phyloP scores from a whole-genome alignment of 2,113 vertebrate species.

The Phylloscopus trochilus region DNA sequence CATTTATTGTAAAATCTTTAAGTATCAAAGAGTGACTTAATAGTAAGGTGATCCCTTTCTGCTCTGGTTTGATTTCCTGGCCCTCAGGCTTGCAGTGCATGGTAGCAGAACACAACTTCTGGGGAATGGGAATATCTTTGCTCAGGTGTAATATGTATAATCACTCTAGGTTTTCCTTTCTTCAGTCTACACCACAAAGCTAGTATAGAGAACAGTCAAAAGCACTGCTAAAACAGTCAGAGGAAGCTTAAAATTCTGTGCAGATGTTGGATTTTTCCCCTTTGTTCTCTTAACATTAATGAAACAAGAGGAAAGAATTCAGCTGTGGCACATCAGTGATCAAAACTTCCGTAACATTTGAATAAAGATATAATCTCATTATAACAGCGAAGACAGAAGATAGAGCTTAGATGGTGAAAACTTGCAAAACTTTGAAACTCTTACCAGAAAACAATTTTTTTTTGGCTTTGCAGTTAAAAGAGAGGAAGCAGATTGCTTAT shows the following conservation, averaged over 20 bases:
- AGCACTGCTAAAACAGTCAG: not conserved
- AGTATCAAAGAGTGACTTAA: conserved; percentile 5
- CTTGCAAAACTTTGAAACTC: conserved; percentile 13
- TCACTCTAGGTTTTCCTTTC: conserved; percentile 8
- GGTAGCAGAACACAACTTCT: not conserved
- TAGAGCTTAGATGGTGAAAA: not conserved
- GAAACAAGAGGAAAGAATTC: not conserved
- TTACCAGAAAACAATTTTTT: not conserved
- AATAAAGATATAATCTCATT: conserved; percentile 27
- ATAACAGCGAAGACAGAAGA: not conserved
- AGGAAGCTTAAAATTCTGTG: not conserved
- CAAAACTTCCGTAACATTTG: conserved; percentile 1
- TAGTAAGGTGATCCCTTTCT: conserved; percentile 19
- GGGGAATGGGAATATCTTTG: not conserved
- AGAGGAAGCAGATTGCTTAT: conserved; percentile 4
- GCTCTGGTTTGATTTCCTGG: conserved; percentile 11
- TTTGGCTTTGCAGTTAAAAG: not conserved
- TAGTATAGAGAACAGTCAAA: not conserved
- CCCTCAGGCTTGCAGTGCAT: not conserved
- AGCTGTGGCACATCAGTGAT: not conserved
- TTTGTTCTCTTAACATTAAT: conserved; percentile 25
- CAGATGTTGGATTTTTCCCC: not conserved
- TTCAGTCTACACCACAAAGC: not conserved
- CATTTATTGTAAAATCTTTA: not conserved
- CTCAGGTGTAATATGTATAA: not conserved